Evolutionary conservation across 2,113 vertebrate species (phyloP).

Genomic region (Sinocyclocheilus rhinocerous): DNA sequence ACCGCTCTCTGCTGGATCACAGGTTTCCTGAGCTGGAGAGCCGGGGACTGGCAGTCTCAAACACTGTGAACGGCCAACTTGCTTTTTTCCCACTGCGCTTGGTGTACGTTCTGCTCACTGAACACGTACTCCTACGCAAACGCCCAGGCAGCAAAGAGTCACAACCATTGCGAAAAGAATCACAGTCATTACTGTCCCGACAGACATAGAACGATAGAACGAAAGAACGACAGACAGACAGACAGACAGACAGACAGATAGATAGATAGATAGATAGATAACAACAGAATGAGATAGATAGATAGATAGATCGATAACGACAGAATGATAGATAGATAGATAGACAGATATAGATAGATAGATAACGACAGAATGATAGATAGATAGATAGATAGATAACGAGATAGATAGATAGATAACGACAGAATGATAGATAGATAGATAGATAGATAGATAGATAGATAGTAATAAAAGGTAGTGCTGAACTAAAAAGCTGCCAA

Average conservation of each 20-base stretch:
- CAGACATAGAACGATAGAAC: neutral
- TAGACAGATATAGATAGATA: too few species aligned
- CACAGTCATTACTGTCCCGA: neutral
- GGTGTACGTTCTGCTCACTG: slow-evolving; percentile 48
- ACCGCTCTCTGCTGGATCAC: slow-evolving; percentile 66
- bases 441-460: too few species aligned
- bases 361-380: neutral
- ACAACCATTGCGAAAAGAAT: slow-evolving; percentile 22
- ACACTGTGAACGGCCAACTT: slow-evolving; percentile 68
- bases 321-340: too few species aligned
- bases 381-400: neutral
- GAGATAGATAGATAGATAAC: neutral
- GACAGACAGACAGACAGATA: too few species aligned
- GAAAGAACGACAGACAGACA: too few species aligned
- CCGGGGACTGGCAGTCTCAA: slow-evolving; percentile 68
- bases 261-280: too few species aligned
- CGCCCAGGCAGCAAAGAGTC: slow-evolving; percentile 65
- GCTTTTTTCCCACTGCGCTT: slow-evolving; percentile 68
- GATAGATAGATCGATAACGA: too few species aligned
- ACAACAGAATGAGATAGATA: too few species aligned
- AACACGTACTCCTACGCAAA: slow-evolving; percentile 66
- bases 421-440: too few species aligned
- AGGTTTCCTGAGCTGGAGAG: slow-evolving; percentile 74
- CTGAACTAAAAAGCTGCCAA: neutral
- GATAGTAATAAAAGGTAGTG: neutral